Evolutionary conservation across 1,140 invertebrate species (phyloP), one percentile per base, ranked within the genome.

Genomic region (Lepidotrigona ventralis): DNA sequence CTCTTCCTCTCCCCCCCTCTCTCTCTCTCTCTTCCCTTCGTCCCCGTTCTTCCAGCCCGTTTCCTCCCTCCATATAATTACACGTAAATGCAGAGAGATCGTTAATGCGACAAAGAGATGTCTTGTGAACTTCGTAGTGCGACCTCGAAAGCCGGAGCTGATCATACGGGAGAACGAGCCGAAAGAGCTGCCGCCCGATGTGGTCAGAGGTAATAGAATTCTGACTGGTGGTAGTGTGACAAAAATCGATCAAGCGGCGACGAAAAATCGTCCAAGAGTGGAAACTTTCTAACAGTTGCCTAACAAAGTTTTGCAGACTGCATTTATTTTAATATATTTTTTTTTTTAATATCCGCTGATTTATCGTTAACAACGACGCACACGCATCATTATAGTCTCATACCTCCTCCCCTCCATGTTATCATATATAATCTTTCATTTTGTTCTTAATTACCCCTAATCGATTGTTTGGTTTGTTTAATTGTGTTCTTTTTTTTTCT

Each of bases 111-210:
- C 85, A 88, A 87, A 88, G 87, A 89, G 74, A 83, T 85, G 85
- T 89, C 87, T 89, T 90, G 79, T 88, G 85, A 87, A 91, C 89
- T 94, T 92, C 94, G 60, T 93, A 95, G 95, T 95, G 78, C 95
- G 94, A 90, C 95, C 96, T 69, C 95, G 96, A 92, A 97, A 97
- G 93, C 96, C 97, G 85, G 97, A 98, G 94, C 95, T 98, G 94
- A 98, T 98, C 89, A 98, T 99, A 90, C 96, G 98, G 89, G 98
- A 99, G 95, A 98, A 97, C 95, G 96, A 97, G 92, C 98, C 98
- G 17, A 93, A 96, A 86, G 97, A 98, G 92, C 95, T 98, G 90
- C 98, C 98, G 79, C 97, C 98, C 86, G 98, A 98, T 94, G 98
- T 98, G 91, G 96, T 98, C 85, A 96, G 98, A 97, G 97, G 97